These are phyloP conservation scores for Glareola pratincola DNA, from an alignment of 2,113 vertebrate genomes.

Conservation along the genomic window DNA sequence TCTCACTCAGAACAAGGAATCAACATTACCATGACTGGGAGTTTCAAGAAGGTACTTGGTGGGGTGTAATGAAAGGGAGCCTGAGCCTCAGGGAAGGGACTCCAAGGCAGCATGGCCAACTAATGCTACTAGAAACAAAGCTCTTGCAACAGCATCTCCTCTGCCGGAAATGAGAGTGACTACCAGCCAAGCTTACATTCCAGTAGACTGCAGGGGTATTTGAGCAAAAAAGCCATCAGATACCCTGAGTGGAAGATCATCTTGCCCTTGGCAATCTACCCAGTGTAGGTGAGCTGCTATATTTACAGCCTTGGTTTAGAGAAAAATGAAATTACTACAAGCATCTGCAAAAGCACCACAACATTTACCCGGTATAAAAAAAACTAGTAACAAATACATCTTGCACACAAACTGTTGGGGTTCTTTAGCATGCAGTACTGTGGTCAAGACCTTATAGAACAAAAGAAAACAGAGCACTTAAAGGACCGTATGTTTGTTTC, in stretches of 20 bases:
- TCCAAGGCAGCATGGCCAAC: neutral
- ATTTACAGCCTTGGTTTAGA: neutral
- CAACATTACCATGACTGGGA: neutral
- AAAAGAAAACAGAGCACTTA: neutral
- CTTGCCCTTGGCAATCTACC: neutral
- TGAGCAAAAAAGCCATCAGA: neutral
- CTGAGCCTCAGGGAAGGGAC: neutral
- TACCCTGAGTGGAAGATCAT: neutral
- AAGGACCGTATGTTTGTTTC: neutral
- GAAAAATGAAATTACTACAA: neutral
- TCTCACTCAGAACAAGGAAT: neutral
- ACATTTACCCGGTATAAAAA: neutral
- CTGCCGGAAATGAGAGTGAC: neutral
- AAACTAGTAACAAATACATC: neutral
- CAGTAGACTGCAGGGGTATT: neutral
- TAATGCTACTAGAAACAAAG: neutral
- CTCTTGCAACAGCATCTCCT: neutral
- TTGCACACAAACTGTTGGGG: neutral
- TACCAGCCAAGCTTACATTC: slow-evolving; percentile 1
- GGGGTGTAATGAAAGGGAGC: neutral
- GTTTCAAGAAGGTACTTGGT: neutral
- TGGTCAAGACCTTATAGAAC: neutral
- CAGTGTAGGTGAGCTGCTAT: neutral
- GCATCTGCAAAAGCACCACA: neutral
- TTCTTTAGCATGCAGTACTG: neutral